These are phyloP conservation scores for Acrocyrtus sp. DNA, from an alignment of 2,888 invertebrate genomes.

Conservation along the genomic window DNA sequence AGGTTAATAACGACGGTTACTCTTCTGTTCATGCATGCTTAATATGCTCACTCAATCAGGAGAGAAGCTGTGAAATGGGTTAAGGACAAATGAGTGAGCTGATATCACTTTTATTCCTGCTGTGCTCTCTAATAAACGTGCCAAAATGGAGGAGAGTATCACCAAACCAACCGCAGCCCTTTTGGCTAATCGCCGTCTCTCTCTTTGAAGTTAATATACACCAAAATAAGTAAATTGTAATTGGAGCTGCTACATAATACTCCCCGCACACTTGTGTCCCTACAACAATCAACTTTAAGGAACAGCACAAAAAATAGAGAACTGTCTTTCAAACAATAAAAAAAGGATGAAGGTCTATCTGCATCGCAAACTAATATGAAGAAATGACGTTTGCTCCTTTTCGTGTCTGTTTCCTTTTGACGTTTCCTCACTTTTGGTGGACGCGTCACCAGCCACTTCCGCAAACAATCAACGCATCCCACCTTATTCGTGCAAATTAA, in stretches of 20 bases:
- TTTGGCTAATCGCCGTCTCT: too few relatives aligned
- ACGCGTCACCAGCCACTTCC: neutral
- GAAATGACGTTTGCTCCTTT: neutral
- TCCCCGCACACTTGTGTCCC: too few relatives aligned
- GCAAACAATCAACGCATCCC: neutral
- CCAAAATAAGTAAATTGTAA: neutral
- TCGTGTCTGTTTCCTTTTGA: neutral
- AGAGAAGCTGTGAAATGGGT: constrained; percentile 45
- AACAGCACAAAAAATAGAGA: too few relatives aligned
- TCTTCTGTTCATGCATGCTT: too few relatives aligned
- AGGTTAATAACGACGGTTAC: too few relatives aligned
- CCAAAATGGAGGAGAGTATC: neutral
- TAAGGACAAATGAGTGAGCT: constrained; percentile 32
- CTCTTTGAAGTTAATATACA: too few relatives aligned
- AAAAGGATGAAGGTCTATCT: too few relatives aligned
- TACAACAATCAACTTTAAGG: too few relatives aligned
- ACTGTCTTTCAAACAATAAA: too few relatives aligned
- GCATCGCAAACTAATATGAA: too few relatives aligned
- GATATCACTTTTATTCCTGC: constrained; percentile 11
- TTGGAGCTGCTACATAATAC: too few relatives aligned
- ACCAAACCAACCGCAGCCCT: too few relatives aligned
- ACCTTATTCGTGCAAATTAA: neutral
- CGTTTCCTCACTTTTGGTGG: constrained; percentile 10
- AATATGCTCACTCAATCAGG: constrained; percentile 31
- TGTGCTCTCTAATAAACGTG: neutral